Base-by-base conservation (phyloP, 2,888 invertebrate species). In the Agriopis marginaria region DNA sequence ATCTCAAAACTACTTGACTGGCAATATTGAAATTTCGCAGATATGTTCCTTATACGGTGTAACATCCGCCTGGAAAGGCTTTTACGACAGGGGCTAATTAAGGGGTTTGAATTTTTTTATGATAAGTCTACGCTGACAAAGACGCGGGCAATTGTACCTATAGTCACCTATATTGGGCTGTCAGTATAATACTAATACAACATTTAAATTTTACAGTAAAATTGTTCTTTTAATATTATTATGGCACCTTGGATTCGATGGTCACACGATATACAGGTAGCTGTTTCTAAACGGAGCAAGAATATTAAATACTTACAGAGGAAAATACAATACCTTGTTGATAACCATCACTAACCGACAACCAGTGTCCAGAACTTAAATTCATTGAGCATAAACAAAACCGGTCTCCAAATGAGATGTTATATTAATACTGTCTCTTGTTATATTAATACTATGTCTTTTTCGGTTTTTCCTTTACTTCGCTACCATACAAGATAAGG, bases 241-340 rank as follows among this genome's bases (percentile, higher is more conserved):
- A 23, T 14, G 42, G 39, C 68, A 59, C 77, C 78, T 77, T 78
- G 77, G 44, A 65, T 56, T 47, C 53, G 63, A 63, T 64, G 72
- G 74, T 70, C 73, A 74, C 63, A 44, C 44, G 56, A 49, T 70
- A 49, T 65, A 17, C 10, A 56, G 8, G 56, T 32, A 58, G 68
- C 71, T 75, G 68, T 75, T 70, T 71, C 68, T 77, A 74, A 76
- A 82, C 81, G 77, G 60, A 74, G 70, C 65, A 74, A 56, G 90
- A 87, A 89, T 90, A 86, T 82, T 86, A 88, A 89, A 82, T 79
- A 79, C 61, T 40, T 14, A 14, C 76, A 71, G 73, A 88, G 90
- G 89, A 88, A 88, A 90, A 86, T 74, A 74, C 68, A 75, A 66
- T 72, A 64, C 62, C 42, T 54, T 44, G 51, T 40, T 67, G 66